Conservation (phyloP, 2,797 vertebrate species). For the Microchirus variegatus region DNA sequence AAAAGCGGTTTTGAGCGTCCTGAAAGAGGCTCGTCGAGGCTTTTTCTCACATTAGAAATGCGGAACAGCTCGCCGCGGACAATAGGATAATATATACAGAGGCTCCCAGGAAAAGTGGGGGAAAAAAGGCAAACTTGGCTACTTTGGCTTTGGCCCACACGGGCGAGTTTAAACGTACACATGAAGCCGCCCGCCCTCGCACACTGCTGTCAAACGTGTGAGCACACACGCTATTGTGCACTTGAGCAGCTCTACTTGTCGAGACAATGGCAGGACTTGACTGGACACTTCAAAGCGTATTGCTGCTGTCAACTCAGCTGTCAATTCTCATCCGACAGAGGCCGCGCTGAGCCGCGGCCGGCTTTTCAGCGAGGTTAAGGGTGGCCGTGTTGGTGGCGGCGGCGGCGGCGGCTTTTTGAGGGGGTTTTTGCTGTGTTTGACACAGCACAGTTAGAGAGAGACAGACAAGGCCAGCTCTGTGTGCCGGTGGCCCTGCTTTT, state of each 20-base stretch:
- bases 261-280: conserved; percentile 91
- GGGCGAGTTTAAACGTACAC: too few species aligned
- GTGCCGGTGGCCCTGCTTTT: conserved; percentile 75
- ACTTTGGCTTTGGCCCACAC: too few species aligned
- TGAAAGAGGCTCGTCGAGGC: neutral
- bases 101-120: too few species aligned
- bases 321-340: conserved; percentile 85
- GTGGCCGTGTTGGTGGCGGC: conserved; percentile 18
- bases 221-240: conserved; percentile 59
- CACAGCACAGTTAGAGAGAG: conserved; percentile 84
- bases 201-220: conserved; percentile 37
- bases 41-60: conserved; percentile 71
- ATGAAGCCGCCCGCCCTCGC: too few species aligned
- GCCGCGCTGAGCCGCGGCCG: conserved; percentile 47
- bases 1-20: conserved; percentile 14
- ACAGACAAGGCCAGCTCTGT: conserved; percentile 86
- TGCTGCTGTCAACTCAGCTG: conserved; percentile 92
- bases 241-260: conserved; percentile 78
- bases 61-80: conserved; percentile 60
- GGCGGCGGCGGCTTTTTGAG: too few species aligned
- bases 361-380: conserved; percentile 68
- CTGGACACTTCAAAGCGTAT: conserved; percentile 95
- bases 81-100: conserved; percentile 41
- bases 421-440: conserved; percentile 72
- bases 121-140: too few species aligned